Evolutionary conservation across 2,113 vertebrate species (phyloP).

Genomic region (Theristicus caerulescens): DNA sequence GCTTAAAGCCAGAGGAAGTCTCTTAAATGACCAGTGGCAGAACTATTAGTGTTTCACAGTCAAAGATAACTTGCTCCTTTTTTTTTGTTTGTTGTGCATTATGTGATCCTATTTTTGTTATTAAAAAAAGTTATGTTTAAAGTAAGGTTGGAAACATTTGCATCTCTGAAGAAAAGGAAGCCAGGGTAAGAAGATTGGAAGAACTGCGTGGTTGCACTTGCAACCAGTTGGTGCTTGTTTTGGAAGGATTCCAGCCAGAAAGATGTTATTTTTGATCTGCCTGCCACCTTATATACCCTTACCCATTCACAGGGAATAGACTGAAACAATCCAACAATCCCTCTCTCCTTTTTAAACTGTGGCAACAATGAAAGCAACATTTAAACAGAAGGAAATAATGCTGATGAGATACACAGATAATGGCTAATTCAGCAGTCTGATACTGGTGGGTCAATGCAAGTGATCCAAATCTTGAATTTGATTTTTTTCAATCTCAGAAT

Average conservation of each 20-base stretch:
- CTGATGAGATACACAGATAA: not conserved
- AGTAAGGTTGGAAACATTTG: not conserved
- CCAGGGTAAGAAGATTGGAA: not conserved
- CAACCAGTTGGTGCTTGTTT: not conserved
- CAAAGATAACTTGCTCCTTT: not conserved
- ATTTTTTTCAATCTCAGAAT: not conserved
- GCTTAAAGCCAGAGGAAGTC: not conserved
- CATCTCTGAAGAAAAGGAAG: not conserved
- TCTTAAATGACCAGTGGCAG: not conserved
- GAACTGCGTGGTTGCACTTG: not conserved
- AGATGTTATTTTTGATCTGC: not conserved
- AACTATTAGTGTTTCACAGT: not conserved
- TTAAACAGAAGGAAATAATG: not conserved
- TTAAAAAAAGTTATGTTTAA: rapidly evolving
- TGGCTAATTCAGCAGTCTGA: not conserved
- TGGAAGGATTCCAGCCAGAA: conserved; percentile 16
- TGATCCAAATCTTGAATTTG: not conserved
- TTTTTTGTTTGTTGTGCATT: not conserved
- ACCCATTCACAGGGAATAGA: not conserved
- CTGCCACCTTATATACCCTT: not conserved
- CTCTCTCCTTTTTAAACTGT: not conserved
- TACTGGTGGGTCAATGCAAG: not conserved
- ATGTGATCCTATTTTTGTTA: not conserved
- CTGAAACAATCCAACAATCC: not conserved
- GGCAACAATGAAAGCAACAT: not conserved